Percentiles rank a stretch among this genome's conserved stretches.
Conservation (phyloP, 37 sponge, comb jelly and placozoan genomes). For the Crambe crambe region DNA sequence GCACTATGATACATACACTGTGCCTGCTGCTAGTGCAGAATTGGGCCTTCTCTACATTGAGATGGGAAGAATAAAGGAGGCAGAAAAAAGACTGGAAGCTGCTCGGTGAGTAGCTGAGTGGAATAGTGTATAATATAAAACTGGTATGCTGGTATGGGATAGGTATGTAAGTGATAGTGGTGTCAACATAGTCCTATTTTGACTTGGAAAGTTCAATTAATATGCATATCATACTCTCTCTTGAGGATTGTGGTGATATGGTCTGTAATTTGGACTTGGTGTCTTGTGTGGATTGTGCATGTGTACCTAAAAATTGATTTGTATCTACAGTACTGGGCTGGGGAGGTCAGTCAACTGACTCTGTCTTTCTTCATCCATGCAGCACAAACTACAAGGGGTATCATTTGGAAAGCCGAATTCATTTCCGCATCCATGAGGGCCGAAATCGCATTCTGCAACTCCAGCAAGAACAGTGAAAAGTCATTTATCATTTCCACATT, state of each 20-base stretch:
- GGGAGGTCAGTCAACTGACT: too few species aligned
- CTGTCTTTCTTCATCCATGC: background rate
- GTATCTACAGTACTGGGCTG: too few species aligned
- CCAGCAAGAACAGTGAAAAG: background rate
- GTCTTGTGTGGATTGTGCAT: too few species aligned
- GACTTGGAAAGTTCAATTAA: background rate
- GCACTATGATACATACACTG: constrained; percentile 49
- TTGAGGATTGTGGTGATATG: background rate
- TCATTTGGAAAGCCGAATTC: constrained; percentile 62
- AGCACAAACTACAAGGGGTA: constrained; percentile 74
- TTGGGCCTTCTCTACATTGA: constrained; percentile 69
- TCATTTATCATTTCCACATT: too few species aligned
- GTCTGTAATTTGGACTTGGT: too few species aligned
- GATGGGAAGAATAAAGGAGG: constrained; percentile 28
- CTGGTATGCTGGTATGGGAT: background rate
- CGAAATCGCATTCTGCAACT: constrained; percentile 16
- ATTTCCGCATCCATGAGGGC: constrained; percentile 74
- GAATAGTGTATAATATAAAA: too few species aligned
- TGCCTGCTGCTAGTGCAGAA: constrained; percentile 70
- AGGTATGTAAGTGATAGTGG: background rate
- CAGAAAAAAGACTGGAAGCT: constrained; percentile 48
- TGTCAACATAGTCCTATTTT: constrained; percentile 1
- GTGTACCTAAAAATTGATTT: too few species aligned
- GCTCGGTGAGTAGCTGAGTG: constrained; percentile 53
- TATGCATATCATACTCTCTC: background rate